Conservation (phyloP, 2,113 vertebrate genomes). For the Sander vitreus region DNA sequence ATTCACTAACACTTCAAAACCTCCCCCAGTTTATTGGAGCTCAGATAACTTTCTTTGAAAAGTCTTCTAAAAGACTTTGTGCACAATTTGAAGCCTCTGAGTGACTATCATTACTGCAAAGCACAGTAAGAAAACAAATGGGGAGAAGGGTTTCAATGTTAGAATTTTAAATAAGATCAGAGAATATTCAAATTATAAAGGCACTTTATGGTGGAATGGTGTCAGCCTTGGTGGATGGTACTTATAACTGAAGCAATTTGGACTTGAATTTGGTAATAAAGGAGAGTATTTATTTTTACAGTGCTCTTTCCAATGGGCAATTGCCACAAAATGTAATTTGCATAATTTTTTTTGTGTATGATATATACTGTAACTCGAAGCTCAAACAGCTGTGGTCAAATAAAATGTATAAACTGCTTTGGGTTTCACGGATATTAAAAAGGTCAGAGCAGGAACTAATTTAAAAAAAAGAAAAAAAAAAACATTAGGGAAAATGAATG, state of each 20-base stretch:
- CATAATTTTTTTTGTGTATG: slow-evolving; percentile 11
- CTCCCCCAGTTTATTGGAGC: not conserved
- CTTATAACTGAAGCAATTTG: slow-evolving; percentile 47
- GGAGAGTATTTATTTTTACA: slow-evolving; percentile 16
- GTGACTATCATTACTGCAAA: slow-evolving; percentile 18
- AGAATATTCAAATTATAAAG: slow-evolving; percentile 51
- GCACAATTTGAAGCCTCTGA: slow-evolving; percentile 24
- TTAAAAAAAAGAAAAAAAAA: not conserved
- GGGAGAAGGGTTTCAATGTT: slow-evolving; percentile 28
- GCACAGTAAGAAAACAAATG: slow-evolving; percentile 1
- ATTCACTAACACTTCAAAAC: not conserved
- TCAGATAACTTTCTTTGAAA: slow-evolving; percentile 18
- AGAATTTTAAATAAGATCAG: slow-evolving; percentile 49
- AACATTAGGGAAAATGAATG: not conserved
- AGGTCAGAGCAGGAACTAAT: slow-evolving; percentile 7
- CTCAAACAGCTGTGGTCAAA: slow-evolving; percentile 24
- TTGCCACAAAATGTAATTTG: slow-evolving; percentile 45
- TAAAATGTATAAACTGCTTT: slow-evolving; percentile 13
- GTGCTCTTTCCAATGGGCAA: slow-evolving; percentile 16
- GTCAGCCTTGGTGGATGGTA: slow-evolving; percentile 19
- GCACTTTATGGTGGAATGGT: slow-evolving; percentile 31
- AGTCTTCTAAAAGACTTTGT: slow-evolving; percentile 32
- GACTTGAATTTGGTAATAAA: slow-evolving; percentile 48
- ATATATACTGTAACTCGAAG: not conserved
- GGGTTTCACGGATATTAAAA: slow-evolving; percentile 5